A percentile compares a stretch with the other conserved stretches of the same genome.
phyloP scores from a whole-genome alignment of 2,113 vertebrate species.

The Mirounga angustirostris region DNA sequence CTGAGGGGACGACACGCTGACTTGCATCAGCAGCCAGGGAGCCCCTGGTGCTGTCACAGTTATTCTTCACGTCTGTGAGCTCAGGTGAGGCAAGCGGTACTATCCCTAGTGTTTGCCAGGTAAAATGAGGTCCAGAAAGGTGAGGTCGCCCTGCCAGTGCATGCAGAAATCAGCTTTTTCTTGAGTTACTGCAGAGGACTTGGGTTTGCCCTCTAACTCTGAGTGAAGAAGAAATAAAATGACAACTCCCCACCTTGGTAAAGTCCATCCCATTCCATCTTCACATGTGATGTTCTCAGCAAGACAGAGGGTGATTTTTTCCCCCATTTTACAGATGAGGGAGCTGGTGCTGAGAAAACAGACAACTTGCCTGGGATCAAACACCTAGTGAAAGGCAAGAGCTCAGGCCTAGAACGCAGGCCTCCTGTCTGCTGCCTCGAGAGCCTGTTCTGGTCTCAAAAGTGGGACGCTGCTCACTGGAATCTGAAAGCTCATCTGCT shows the following conservation, averaged over 20 bases:
- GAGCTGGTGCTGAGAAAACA: not conserved
- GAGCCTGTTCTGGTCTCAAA: not conserved
- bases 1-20: not conserved
- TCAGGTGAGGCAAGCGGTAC: not conserved
- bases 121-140: not conserved
- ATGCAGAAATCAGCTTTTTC: not conserved
- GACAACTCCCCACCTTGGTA: not conserved
- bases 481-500: not conserved
- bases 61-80: not conserved
- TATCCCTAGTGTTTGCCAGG: not conserved
- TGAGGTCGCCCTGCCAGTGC: not conserved
- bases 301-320: not conserved
- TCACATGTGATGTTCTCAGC: not conserved
- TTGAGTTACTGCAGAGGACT: not conserved
- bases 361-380: not conserved
- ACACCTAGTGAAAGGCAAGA: not conserved
- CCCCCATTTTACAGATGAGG: not conserved
- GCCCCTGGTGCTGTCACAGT: not conserved
- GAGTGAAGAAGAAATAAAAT: slow-evolving; percentile 25
- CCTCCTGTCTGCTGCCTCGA: not conserved
- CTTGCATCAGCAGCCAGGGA: not conserved
- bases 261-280: not conserved
- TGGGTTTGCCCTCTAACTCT: not conserved
- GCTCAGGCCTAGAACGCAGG: not conserved
- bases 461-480: not conserved